Conservation (phyloP, 1,140 invertebrate species). For the Galleria mellonella region DNA sequence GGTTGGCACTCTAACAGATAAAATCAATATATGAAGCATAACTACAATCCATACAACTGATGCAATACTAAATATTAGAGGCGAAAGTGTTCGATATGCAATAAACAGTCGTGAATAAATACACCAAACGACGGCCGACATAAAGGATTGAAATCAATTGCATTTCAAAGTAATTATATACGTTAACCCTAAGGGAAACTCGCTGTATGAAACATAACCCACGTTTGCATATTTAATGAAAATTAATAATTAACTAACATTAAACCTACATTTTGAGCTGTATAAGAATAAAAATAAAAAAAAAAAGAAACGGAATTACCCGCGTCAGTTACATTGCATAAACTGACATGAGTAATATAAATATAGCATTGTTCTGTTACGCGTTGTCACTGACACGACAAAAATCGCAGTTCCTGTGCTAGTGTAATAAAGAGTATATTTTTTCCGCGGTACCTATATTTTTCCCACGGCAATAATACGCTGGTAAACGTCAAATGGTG, state of each 20-base stretch:
- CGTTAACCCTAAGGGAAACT: too few relatives aligned
- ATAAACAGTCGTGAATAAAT: not conserved
- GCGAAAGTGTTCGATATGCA: not conserved
- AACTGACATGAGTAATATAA: not conserved
- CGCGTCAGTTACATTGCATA: too few relatives aligned
- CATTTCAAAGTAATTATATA: too few relatives aligned
- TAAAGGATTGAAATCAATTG: too few relatives aligned
- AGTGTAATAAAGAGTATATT: not conserved
- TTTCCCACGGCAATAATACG: not conserved
- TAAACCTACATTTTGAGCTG: too few relatives aligned
- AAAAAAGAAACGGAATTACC: too few relatives aligned
- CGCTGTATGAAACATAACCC: too few relatives aligned
- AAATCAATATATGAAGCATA: slow-evolving; percentile 32
- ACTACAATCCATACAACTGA: slow-evolving; percentile 19
- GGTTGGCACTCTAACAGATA: slow-evolving; percentile 50
- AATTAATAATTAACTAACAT: too few relatives aligned
- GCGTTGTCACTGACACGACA: too few relatives aligned
- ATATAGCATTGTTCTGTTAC: not conserved
- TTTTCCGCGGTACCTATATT: not conserved
- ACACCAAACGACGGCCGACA: not conserved
- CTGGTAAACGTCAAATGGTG: not conserved
- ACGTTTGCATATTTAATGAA: too few relatives aligned
- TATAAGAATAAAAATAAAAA: too few relatives aligned
- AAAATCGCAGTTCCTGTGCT: not conserved
- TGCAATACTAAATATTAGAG: slow-evolving; percentile 10